Percentiles rank a stretch among this genome's conserved stretches.
phyloP scores from a whole-genome alignment of 1,140 invertebrate species.

The Magallana angulata region DNA sequence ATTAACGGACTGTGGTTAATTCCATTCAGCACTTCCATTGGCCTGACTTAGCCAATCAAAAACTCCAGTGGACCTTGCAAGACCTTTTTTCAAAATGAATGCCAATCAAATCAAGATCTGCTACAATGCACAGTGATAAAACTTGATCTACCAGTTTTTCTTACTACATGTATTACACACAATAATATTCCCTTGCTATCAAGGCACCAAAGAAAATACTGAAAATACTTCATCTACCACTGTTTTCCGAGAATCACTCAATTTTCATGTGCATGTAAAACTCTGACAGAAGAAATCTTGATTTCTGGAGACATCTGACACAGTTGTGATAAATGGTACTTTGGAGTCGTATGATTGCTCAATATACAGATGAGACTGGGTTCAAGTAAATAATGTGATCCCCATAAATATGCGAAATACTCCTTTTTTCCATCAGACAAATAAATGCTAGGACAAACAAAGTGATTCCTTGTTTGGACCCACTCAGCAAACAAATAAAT shows the following conservation, averaged over 20 bases:
- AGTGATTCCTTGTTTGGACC: conserved; percentile 1
- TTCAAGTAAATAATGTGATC: background rate
- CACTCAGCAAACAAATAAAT: conserved; percentile 18
- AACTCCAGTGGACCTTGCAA: conserved; percentile 2
- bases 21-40: conserved; percentile 12
- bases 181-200: too few species aligned
- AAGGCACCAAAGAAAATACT: too few species aligned
- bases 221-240: too few species aligned
- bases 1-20: conserved; percentile 4
- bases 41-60: background rate
- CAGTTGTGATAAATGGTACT: background rate
- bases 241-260: too few species aligned
- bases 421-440: conserved; percentile 9
- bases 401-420: background rate
- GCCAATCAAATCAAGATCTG: background rate
- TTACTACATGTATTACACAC: too few species aligned
- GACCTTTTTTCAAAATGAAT: background rate
- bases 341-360: background rate
- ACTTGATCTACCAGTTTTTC: too few species aligned
- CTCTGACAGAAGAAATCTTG: too few species aligned
- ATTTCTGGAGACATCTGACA: background rate
- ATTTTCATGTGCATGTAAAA: too few species aligned
- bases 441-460: conserved; percentile 15
- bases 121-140: too few species aligned
- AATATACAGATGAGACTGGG: background rate